phyloP scores from a whole-genome alignment of 64 coral and sea anemone genomes.

The Acropora yongei region DNA sequence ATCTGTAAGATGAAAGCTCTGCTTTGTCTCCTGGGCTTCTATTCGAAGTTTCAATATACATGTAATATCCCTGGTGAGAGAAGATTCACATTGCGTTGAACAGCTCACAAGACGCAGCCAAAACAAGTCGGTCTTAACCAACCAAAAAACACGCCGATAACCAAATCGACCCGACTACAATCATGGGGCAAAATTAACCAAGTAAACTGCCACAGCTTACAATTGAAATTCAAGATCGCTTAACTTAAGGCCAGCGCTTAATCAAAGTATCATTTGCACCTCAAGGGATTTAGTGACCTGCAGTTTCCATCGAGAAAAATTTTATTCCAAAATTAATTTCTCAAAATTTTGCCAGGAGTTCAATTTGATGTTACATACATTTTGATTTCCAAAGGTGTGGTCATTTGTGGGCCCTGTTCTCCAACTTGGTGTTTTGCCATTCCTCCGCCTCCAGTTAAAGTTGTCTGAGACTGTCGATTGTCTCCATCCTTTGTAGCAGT shows the following conservation, averaged over 20 bases:
- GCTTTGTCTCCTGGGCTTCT: conserved; percentile 80
- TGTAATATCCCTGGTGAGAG: conserved; percentile 88
- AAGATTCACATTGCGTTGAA: background rate
- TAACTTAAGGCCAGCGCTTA: too few relatives aligned
- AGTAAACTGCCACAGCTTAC: too few relatives aligned
- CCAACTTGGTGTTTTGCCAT: conserved; percentile 69
- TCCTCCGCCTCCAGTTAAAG: conserved; percentile 86
- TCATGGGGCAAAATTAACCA: too few relatives aligned
- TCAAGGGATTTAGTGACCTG: too few relatives aligned
- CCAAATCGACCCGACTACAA: too few relatives aligned
- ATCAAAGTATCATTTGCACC: too few relatives aligned
- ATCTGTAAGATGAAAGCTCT: conserved; percentile 83
- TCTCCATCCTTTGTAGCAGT: conserved; percentile 90
- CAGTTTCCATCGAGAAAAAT: too few relatives aligned
- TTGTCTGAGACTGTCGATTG: conserved; percentile 84
- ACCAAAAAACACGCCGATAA: too few relatives aligned
- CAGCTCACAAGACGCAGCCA: background rate
- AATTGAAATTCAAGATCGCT: too few relatives aligned
- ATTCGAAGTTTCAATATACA: conserved; percentile 84
- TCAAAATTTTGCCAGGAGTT: too few relatives aligned
- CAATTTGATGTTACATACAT: background rate
- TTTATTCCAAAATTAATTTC: too few relatives aligned
- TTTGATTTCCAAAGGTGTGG: conserved; percentile 80
- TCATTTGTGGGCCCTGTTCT: conserved; percentile 84
- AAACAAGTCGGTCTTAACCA: too few relatives aligned